Base-by-base conservation (phyloP, 2,797 vertebrate genomes). In the Tachyglossus aculeatus region DNA sequence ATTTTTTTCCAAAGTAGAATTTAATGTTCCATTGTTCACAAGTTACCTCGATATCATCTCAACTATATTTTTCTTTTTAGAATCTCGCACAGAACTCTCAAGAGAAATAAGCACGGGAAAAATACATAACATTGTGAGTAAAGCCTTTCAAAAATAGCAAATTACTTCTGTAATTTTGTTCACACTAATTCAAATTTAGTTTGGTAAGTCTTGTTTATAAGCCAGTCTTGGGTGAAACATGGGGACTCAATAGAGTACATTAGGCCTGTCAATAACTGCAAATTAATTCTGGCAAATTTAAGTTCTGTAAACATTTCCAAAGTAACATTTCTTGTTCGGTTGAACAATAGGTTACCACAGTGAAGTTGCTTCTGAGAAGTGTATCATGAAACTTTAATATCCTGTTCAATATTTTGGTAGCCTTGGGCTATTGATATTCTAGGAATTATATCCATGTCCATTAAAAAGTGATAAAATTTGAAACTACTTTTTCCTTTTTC, bases 331-430 rank as follows among this genome's bases (percentile, higher is more conserved):
- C 38, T 34, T 71, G 43, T 74, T 81, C 76, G 73, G 53, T 79
- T 69, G 74, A 85, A 51, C 65, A 65, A 41, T 80, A 73, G 5
- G 14, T 72, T 82, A 64, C 66, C 65, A 48, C 12, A 63, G 62
- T 50, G 38, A 61, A 80, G 45, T 70, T 71, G 67, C 70, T 53
- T 36, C 63, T 81, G 57, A 77, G 76, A 66, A 85, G 32, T 75
- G 1, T 83, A 63, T 62, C 71, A 81, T 85, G 73, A 82, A 87
- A 84, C 71, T 88, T 90, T 88, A 86, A 89, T 83, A 81, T 60
- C 65, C 80, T n/a, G 12, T 85, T 86, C 71, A 76, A 68, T 82
- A 68, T 58, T 64, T 84, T 84, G 18, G 34, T n/a, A 37, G 78
- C 81, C 77, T 69, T 77, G 56, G 73, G 77, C 77, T 86, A 71